Evolutionary conservation across 2,113 vertebrate genomes (phyloP).

Genomic region (Corynorhinus townsendii): DNA sequence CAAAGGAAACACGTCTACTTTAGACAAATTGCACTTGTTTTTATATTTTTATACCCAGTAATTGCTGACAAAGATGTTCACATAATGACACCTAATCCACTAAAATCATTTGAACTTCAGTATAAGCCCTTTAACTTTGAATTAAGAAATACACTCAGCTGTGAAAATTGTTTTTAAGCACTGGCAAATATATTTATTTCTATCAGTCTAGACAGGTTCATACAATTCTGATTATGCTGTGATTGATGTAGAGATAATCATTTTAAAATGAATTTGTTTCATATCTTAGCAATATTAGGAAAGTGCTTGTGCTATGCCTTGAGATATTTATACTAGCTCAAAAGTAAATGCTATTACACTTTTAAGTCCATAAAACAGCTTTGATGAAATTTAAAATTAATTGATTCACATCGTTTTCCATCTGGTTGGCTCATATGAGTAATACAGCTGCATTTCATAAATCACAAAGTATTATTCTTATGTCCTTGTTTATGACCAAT

Average conservation of each 20-base stretch:
- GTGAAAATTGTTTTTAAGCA: conserved; percentile 47
- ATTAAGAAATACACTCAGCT: conserved; percentile 47
- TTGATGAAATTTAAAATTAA: conserved; percentile 69
- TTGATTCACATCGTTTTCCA: conserved; percentile 70
- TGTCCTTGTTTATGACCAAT: conserved; percentile 78
- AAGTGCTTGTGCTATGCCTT: conserved; percentile 45
- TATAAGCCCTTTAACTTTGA: conserved; percentile 66
- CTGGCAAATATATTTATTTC: conserved; percentile 53
- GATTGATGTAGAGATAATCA: conserved; percentile 66
- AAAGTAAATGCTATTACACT: conserved; percentile 68
- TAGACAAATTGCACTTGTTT: conserved; percentile 76
- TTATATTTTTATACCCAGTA: conserved; percentile 72
- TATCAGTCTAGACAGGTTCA: conserved; percentile 21
- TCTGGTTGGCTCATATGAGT: conserved; percentile 65
- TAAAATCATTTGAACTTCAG: conserved; percentile 76
- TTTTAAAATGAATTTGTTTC: conserved; percentile 65
- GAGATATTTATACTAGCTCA: conserved; percentile 56
- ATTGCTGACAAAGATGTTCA: conserved; percentile 76
- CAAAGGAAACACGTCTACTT: conserved; percentile 70
- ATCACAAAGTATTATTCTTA: conserved; percentile 78
- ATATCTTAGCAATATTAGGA: conserved; percentile 65
- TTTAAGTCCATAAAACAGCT: conserved; percentile 61
- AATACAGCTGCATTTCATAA: conserved; percentile 64
- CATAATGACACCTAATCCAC: conserved; percentile 70
- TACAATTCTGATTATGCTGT: conserved; percentile 21